Percentiles rank a stretch among this genome's conserved stretches.
Evolutionary conservation across 2,113 vertebrate species (phyloP).

Genomic region (Periophthalmus modestus): DNA sequence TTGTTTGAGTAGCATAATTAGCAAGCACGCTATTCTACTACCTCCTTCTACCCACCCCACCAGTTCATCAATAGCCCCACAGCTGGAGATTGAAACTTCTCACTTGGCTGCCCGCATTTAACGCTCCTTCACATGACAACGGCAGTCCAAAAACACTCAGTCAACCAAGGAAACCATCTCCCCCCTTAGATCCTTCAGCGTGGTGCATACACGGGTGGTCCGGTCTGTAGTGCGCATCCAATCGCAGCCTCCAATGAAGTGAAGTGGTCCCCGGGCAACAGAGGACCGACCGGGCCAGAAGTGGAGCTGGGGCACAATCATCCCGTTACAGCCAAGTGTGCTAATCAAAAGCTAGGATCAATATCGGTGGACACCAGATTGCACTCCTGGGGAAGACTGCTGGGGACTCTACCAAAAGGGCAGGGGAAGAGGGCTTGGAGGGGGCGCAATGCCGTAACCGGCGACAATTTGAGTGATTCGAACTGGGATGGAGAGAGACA

Average conservation of each 20-base stretch:
- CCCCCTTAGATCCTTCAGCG: slow-evolving; percentile 32
- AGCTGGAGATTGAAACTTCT: slow-evolving; percentile 5
- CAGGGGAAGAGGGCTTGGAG: slow-evolving; percentile 17
- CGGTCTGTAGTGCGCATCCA: slow-evolving; percentile 48
- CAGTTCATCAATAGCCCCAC: background rate
- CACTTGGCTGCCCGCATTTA: slow-evolving; percentile 30
- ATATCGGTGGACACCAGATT: slow-evolving; percentile 76
- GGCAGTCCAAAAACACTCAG: slow-evolving; percentile 51
- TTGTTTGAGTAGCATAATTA: background rate
- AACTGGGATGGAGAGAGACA: slow-evolving; percentile 56
- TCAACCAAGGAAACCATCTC: slow-evolving; percentile 39
- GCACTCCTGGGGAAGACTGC: slow-evolving; percentile 65
- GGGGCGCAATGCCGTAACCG: slow-evolving; percentile 35
- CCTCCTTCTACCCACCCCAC: background rate
- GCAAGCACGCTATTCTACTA: background rate
- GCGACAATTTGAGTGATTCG: slow-evolving; percentile 66
- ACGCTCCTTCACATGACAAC: slow-evolving; percentile 38
- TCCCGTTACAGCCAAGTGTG: slow-evolving; percentile 63
- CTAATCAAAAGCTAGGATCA: slow-evolving; percentile 78
- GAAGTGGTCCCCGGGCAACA: slow-evolving; percentile 52
- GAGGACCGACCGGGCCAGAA: slow-evolving; percentile 46
- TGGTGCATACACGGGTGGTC: slow-evolving; percentile 13
- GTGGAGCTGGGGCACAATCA: slow-evolving; percentile 49
- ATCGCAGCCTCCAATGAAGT: slow-evolving; percentile 64
- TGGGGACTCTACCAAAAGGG: slow-evolving; percentile 47